These are phyloP conservation scores for Asarcornis scutulata DNA, from an alignment of 2,113 vertebrate genomes.

Conservation along the genomic window DNA sequence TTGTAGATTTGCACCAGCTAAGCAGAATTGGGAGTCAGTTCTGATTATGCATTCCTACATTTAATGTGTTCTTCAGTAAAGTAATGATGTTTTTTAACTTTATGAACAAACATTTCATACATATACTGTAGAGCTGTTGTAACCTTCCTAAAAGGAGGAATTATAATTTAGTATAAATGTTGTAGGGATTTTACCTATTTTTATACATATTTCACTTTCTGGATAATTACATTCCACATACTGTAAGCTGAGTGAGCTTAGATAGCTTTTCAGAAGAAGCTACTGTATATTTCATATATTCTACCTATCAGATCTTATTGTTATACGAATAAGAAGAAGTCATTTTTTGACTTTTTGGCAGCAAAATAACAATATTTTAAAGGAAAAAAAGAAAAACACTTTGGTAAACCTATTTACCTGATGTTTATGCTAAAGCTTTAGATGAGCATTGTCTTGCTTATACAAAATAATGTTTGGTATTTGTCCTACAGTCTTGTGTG, in stretches of 20 bases:
- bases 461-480: constrained; percentile 33
- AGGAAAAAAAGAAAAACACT: not conserved
- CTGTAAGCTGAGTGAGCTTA: constrained; percentile 45
- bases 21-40: constrained; percentile 73
- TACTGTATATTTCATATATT: constrained; percentile 65
- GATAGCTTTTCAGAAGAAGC: constrained; percentile 60
- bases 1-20: constrained; percentile 73
- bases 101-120: constrained; percentile 77
- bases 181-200: constrained; percentile 81
- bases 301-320: constrained; percentile 54
- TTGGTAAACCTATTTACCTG: constrained; percentile 12
- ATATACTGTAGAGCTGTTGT: constrained; percentile 69
- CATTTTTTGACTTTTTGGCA: constrained; percentile 35
- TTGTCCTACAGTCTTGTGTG: not conserved
- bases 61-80: constrained; percentile 63
- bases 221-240: constrained; percentile 68
- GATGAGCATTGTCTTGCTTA: constrained; percentile 10
- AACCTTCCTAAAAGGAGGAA: constrained; percentile 68
- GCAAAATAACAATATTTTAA: not conserved
- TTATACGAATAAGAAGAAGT: constrained; percentile 23
- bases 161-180: constrained; percentile 73
- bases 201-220: constrained; percentile 78
- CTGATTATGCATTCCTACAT: constrained; percentile 74
- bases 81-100: constrained; percentile 73
- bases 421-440: constrained; percentile 31